Base-by-base conservation (phyloP, 2,113 vertebrate genomes). In the Enhydra lutris region DNA sequence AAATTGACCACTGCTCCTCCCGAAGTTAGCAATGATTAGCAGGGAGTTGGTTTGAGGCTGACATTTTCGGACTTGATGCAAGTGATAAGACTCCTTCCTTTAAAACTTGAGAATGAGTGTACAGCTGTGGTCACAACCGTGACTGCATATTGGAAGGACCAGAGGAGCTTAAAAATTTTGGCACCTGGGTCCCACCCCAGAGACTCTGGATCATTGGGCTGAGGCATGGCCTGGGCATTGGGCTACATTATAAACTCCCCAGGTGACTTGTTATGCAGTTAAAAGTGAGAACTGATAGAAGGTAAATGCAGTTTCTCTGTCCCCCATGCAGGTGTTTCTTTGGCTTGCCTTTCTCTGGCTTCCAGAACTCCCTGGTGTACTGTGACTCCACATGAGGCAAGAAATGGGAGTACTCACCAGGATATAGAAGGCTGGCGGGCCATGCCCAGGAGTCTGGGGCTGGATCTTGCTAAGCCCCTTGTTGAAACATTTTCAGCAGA, bases 51-150 rank as follows among this genome's bases (percentile, higher is more conserved):
- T 71, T 24, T 36, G 39, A 95, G 39, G 57, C 47, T 84, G 76
- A 67, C 3, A 15, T 55, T 76, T 71, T 78, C 69, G 83, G 89
- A 78, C 86, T 74, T 93, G n/a, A 94, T 55, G 74, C 31, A 83
- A 81, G 65, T 74, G 39, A 57, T n/a, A 80, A 65, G n/a, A 34
- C 36, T 57, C 31, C 13, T 63, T 65, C 78, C 45, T 90, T 90
- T 84, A 31, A 36, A 81, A 95, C 69, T 78, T 1, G 39, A n/a
- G n/a, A 95, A 24, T 45, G 31, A 76, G 26, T 15, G 18, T n/a
- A 21, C 1, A 18, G n/a, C 31, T 57, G 14, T 89, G 78, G 87
- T 18, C 42, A 13, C 63, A 96, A 20, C 50, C 11, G 15, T 6
- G 20, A 24, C 17, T 42, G 11, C 6, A 63, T 61, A 20, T 84